A percentile compares a stretch with the other conserved stretches of the same genome.
phyloP scores from a whole-genome alignment of 92 coral and sea anemone species.

The Porites cylindrica region DNA sequence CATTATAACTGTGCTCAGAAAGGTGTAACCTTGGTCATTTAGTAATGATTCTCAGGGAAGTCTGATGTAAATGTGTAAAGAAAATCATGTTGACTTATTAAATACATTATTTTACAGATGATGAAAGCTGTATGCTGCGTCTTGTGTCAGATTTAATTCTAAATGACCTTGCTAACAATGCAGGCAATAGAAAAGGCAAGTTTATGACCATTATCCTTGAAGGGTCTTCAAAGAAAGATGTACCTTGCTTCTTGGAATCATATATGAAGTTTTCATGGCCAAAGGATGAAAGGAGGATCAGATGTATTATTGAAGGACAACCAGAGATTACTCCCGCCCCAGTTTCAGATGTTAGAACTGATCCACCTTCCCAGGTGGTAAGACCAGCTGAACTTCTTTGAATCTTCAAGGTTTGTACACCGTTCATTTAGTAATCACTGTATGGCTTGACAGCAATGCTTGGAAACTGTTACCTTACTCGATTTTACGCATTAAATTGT shows the following conservation, averaged over 20 bases:
- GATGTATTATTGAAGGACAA: slow-evolving; percentile 51
- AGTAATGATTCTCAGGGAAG: too few relatives aligned
- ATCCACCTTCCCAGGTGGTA: slow-evolving; percentile 42
- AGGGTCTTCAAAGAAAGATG: slow-evolving; percentile 47
- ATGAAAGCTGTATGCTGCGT: slow-evolving; percentile 41
- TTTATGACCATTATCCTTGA: slow-evolving; percentile 69
- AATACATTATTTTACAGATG: slow-evolving; percentile 9
- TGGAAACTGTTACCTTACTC: too few relatives aligned
- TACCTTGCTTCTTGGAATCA: slow-evolving; percentile 52
- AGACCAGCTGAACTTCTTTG: slow-evolving; percentile 19
- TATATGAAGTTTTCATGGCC: slow-evolving; percentile 65
- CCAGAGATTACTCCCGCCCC: slow-evolving; percentile 53
- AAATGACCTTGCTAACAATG: slow-evolving; percentile 49
- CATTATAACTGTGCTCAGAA: too few relatives aligned
- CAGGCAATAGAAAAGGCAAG: slow-evolving; percentile 69
- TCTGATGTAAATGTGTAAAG: too few relatives aligned
- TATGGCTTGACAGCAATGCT: too few relatives aligned
- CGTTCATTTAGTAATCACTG: too few relatives aligned
- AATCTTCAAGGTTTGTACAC: slow-evolving; percentile 5
- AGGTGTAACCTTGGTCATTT: too few relatives aligned
- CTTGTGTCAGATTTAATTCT: slow-evolving; percentile 67
- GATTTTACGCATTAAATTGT: too few relatives aligned
- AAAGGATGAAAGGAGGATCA: slow-evolving; percentile 59
- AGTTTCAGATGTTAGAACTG: slow-evolving; percentile 39
- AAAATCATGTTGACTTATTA: too few relatives aligned